Evolutionary conservation across 2,888 invertebrate genomes (phyloP).

Genomic region (Pollenia labialis): DNA sequence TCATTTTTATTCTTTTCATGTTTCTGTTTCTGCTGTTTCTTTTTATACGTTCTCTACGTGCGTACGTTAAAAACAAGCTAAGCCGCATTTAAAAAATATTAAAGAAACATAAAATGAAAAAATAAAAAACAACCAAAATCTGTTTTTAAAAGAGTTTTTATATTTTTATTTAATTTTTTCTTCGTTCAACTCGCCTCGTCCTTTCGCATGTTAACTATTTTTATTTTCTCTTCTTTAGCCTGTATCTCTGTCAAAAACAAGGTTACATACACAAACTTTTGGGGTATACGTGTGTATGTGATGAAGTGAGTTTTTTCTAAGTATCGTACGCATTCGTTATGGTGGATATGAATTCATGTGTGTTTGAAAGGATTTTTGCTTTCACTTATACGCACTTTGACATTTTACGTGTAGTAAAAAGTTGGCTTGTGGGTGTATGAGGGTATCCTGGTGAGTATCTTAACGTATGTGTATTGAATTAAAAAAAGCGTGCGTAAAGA

Average conservation of each 20-base stretch:
- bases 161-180: constrained; percentile 10
- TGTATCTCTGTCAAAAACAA: constrained; percentile 40
- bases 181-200: not conserved
- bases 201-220: not conserved
- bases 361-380: not conserved
- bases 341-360: not conserved
- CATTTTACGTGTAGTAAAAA: constrained; percentile 44
- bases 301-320: not conserved
- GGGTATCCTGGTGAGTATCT: not conserved
- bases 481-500: constrained; percentile 59
- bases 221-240: not conserved
- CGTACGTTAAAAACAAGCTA: constrained; percentile 53
- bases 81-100: constrained; percentile 65
- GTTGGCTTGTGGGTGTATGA: constrained; percentile 9
- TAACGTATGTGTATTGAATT: not conserved
- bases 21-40: not conserved
- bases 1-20: constrained; percentile 16
- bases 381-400: constrained; percentile 52
- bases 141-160: constrained; percentile 66
- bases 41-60: constrained; percentile 61
- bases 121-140: constrained; percentile 62
- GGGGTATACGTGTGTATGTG: too few species aligned
- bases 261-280: too few species aligned
- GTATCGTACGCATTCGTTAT: too few species aligned
- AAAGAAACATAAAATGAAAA: constrained; percentile 22